phyloP scores from a whole-genome alignment of 2,797 vertebrate genomes.

The Dipus sagitta region DNA sequence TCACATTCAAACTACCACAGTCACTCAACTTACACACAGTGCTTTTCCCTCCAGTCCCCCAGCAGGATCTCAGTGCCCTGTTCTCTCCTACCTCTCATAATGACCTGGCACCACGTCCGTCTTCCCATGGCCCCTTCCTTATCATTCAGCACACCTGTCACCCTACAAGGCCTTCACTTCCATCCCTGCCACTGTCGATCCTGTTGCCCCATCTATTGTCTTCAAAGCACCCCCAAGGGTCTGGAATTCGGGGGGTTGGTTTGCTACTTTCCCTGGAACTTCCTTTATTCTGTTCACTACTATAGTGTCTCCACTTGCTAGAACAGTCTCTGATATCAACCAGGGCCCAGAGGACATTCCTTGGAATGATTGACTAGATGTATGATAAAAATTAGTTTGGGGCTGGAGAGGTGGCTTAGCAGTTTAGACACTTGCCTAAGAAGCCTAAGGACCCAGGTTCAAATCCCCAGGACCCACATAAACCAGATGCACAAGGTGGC shows the following conservation, averaged over 20 bases:
- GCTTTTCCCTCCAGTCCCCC: too few species aligned
- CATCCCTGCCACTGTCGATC: not conserved
- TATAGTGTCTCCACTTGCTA: not conserved
- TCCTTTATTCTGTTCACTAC: not conserved
- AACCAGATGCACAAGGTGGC: too few species aligned
- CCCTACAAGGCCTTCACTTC: not conserved
- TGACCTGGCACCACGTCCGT: not conserved
- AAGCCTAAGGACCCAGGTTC: too few species aligned
- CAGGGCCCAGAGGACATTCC: not conserved
- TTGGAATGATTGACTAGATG: not conserved
- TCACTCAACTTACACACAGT: too few species aligned
- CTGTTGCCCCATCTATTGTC: not conserved
- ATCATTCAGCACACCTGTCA: not conserved
- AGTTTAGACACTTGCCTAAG: too few species aligned
- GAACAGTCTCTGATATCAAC: not conserved
- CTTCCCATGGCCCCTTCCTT: not conserved
- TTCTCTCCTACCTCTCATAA: not conserved
- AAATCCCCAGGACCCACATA: too few species aligned
- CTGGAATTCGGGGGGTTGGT: not conserved
- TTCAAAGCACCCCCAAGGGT: accelerated
- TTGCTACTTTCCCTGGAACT: not conserved
- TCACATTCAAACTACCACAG: too few species aligned
- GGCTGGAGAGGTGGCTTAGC: too few species aligned
- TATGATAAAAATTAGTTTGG: not conserved
- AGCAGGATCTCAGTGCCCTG: not conserved